Base-by-base conservation (phyloP, 1,140 invertebrate genomes). In the Drosophila lowei region DNA sequence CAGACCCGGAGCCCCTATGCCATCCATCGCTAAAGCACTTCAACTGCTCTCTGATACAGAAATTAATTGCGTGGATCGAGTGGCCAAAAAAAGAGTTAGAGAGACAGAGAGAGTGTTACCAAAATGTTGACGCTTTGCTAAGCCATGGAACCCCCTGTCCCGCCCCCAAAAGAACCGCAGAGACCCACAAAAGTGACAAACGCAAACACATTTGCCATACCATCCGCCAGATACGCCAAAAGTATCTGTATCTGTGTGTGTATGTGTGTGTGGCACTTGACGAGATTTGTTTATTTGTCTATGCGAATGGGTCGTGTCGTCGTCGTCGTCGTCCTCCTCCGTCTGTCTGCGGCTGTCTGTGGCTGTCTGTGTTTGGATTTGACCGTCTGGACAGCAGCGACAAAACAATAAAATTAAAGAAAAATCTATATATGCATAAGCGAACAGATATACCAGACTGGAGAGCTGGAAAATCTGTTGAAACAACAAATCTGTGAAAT, bases 51-150 rank as follows among this genome's bases (percentile, higher is more conserved):
- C 47, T 86, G 80, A 85, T 85, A 86, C 68, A 80, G 77, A 86
- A 86, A 86, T 86, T 88, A 86, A 86, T 86, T 88, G 81, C 78
- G 81, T 88, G 81, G 83, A 86, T 86, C 81, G 81, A 86, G 81
- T 88, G 81, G 83, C 74, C 64, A 38, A 13, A 13, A 53, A 56
- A 55, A 61, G 43, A 67, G 38, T 52, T 41, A 59, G 59, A 28
- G 49, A 44, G 28, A 42, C 44, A 25, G 15, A 28, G 43, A 38
- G 9, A 48, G 38, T 74, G 81, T 81, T 77, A 67, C 81, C 81
- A 80, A 85, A 85, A 81, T 85, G 81, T 85, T 85, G 81, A 85
- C 78, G 81, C 65, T 81, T 16, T 47, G 74, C 83, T 84, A 86
- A 80, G 80, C 81, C 68, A 66, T 49, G 0, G 25, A 38, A 48